A percentile compares a stretch with the other conserved stretches of the same genome.
These are phyloP conservation scores for Tromatobia lineatoria DNA, from an alignment of 2,888 invertebrate genomes.

Conservation along the genomic window DNA sequence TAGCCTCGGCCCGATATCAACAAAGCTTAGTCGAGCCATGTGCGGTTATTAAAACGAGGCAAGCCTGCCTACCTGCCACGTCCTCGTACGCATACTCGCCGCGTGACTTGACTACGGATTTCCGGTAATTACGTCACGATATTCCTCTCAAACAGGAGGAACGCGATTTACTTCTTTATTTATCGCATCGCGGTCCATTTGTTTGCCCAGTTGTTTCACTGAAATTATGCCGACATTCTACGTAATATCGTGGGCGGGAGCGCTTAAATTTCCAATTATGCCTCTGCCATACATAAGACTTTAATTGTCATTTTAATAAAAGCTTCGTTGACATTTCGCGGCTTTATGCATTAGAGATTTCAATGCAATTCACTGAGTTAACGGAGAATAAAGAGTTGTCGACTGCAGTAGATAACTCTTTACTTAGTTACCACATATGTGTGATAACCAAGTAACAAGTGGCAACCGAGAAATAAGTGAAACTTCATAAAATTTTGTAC, in stretches of 20 bases:
- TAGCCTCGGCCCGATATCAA: slow-evolving; percentile 3
- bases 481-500: too few species aligned
- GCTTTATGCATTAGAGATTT: background rate
- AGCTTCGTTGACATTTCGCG: background rate
- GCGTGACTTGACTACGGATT: slow-evolving; percentile 47
- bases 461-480: too few species aligned
- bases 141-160: slow-evolving; percentile 43
- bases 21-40: slow-evolving; percentile 10
- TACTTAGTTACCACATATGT: too few species aligned
- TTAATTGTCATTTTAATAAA: background rate
- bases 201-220: background rate
- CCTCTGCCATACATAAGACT: background rate
- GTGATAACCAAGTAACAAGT: too few species aligned
- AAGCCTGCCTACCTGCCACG: background rate
- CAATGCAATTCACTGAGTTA: background rate
- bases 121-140: slow-evolving; percentile 43
- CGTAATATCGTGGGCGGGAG: background rate
- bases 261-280: background rate
- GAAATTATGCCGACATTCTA: background rate
- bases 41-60: slow-evolving; percentile 32
- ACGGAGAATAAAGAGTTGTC: too few species aligned
- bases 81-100: slow-evolving; percentile 20
- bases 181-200: background rate
- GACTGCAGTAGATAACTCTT: too few species aligned
- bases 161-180: slow-evolving; percentile 35